phyloP scores from a whole-genome alignment of 1,140 invertebrate genomes.

The Eumaeus atala region DNA sequence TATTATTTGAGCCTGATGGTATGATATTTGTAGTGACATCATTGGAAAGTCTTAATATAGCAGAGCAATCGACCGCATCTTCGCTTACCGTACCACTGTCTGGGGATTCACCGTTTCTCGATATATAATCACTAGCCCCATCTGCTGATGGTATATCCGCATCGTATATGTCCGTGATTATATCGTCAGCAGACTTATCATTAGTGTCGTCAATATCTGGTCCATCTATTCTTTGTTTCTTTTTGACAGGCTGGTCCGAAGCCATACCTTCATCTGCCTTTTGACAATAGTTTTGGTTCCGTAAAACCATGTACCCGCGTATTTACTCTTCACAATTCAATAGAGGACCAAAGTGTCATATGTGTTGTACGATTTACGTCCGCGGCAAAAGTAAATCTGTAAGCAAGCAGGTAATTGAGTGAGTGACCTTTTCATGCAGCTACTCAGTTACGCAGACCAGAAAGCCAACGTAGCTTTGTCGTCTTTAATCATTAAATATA shows the following conservation, averaged over 20 bases:
- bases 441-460: slow-evolving; percentile 72
- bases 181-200: slow-evolving; percentile 64
- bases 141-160: slow-evolving; percentile 49
- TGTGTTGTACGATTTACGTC: not conserved
- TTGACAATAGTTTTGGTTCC: slow-evolving; percentile 41
- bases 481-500: too few relatives aligned
- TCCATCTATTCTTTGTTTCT: slow-evolving; percentile 79
- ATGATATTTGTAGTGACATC: slow-evolving; percentile 51
- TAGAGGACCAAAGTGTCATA: not conserved
- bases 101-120: slow-evolving; percentile 59
- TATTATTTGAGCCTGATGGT: slow-evolving; percentile 50
- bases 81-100: slow-evolving; percentile 68
- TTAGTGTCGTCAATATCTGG: slow-evolving; percentile 75
- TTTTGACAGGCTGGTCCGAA: slow-evolving; percentile 84
- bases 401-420: slow-evolving; percentile 61
- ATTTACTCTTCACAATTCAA: slow-evolving; percentile 9
- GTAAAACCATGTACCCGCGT: slow-evolving; percentile 41
- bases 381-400: slow-evolving; percentile 34
- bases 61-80: slow-evolving; percentile 67
- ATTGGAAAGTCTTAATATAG: slow-evolving; percentile 47
- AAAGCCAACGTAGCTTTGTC: slow-evolving; percentile 41
- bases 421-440: slow-evolving; percentile 69
- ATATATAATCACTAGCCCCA: slow-evolving; percentile 46
- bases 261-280: slow-evolving; percentile 72
- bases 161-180: slow-evolving; percentile 59